A percentile compares a stretch with the other conserved stretches of the same genome.
phyloP scores from a whole-genome alignment of 2,797 vertebrate species.

The Cephalopachus bancanus region DNA sequence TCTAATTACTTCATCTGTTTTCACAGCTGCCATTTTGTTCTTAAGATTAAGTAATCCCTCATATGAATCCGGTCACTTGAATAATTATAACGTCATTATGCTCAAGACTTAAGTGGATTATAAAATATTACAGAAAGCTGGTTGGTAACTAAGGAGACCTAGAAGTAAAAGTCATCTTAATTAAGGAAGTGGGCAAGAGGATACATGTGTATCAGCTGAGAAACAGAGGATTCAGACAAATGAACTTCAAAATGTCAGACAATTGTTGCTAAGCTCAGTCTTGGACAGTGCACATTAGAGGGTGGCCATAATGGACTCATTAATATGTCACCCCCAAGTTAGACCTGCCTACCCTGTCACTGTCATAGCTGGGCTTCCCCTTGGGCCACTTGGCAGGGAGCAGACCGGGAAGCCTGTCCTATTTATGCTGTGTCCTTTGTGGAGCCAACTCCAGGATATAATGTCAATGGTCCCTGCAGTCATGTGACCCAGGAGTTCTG shows the following conservation, averaged over 20 bases:
- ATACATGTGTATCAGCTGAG: neutral
- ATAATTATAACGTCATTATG: conserved; percentile 64
- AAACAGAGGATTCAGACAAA: neutral
- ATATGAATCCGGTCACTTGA: conserved; percentile 11
- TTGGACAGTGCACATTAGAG: neutral
- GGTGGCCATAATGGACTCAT: neutral
- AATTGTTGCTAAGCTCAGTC: neutral
- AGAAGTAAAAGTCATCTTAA: conserved; percentile 38
- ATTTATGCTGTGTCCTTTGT: neutral
- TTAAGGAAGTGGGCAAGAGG: neutral
- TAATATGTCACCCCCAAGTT: neutral
- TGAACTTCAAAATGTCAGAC: neutral
- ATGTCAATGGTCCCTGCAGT: neutral
- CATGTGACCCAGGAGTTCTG: neutral
- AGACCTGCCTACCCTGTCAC: neutral
- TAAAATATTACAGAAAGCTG: conserved; percentile 51
- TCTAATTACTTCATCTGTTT: conserved; percentile 83
- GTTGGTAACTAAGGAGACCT: conserved; percentile 43
- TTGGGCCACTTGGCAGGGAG: neutral
- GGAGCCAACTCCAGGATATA: neutral
- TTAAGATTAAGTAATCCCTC: conserved; percentile 65
- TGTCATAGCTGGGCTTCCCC: neutral
- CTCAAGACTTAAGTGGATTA: conserved; percentile 55
- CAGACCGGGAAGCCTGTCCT: neutral
- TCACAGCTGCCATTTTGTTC: conserved; percentile 85